A percentile compares a stretch with the other conserved stretches of the same genome.
Conservation (phyloP, 2,113 vertebrate species). For the Peromyscus californicus region DNA sequence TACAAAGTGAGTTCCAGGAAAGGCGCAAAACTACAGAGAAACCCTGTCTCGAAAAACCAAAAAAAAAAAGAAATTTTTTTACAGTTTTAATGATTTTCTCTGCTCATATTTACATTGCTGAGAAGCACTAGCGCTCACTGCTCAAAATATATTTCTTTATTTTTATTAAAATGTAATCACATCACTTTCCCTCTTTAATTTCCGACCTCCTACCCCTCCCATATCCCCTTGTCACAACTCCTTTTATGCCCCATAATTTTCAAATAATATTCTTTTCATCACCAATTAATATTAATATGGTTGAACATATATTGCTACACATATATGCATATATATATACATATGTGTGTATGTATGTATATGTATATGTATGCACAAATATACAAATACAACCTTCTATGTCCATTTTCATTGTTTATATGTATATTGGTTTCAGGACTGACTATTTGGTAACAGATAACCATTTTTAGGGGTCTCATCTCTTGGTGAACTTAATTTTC, state of each 20-base stretch:
- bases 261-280: background rate
- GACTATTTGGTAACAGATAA: background rate
- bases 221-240: background rate
- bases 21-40: no score
- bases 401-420: background rate
- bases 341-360: background rate
- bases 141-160: background rate
- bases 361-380: background rate
- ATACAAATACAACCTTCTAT: background rate
- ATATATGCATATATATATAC: background rate
- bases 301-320: background rate
- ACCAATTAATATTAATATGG: background rate
- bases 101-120: background rate
- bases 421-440: background rate
- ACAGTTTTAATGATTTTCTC: background rate
- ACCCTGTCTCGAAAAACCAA: no score
- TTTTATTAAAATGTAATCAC: background rate
- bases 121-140: background rate
- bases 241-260: background rate
- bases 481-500: background rate
- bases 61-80: conserved; percentile 38
- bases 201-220: background rate
- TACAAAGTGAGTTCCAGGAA: no score
- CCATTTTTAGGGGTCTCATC: background rate
- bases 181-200: background rate